phyloP scores from a whole-genome alignment of 2,113 vertebrate species.

The Melanerpes formicivorus region DNA sequence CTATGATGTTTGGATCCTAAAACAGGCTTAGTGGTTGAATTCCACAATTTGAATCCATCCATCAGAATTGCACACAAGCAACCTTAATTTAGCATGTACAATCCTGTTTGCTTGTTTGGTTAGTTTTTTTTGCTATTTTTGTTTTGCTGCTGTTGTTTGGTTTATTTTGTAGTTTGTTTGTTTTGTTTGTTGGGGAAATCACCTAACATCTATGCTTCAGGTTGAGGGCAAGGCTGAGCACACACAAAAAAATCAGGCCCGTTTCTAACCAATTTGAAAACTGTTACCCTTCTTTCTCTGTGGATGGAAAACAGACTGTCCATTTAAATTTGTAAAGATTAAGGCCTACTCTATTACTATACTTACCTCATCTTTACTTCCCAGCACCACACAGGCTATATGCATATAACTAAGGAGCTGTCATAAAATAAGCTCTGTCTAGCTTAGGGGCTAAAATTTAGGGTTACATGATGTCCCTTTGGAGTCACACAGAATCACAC shows the following conservation, averaged over 20 bases:
- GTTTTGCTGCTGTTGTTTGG: too few species aligned
- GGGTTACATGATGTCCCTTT: not conserved
- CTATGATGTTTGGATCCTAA: not conserved
- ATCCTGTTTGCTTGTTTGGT: too few species aligned
- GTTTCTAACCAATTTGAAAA: not conserved
- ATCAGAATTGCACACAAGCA: not conserved
- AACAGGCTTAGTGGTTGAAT: not conserved
- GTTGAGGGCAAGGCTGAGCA: not conserved
- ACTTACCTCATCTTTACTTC: not conserved
- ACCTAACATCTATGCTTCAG: not conserved
- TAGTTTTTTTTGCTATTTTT: too few species aligned
- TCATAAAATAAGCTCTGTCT: not conserved
- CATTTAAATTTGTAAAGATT: not conserved
- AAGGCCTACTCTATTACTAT: not conserved
- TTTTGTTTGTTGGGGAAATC: not conserved
- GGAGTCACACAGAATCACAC: not conserved
- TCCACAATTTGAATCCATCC: not conserved
- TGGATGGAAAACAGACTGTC: not conserved
- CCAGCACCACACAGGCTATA: not conserved
- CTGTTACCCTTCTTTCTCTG: not conserved
- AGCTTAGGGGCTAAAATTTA: not conserved
- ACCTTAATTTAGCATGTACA: not conserved
- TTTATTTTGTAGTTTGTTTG: too few species aligned
- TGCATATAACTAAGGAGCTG: not conserved
- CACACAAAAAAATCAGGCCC: not conserved